A percentile compares a stretch with the other conserved stretches of the same genome.
These are phyloP conservation scores for Reticulitermes speratus DNA, from an alignment of 1,140 invertebrate genomes.

Conservation along the genomic window DNA sequence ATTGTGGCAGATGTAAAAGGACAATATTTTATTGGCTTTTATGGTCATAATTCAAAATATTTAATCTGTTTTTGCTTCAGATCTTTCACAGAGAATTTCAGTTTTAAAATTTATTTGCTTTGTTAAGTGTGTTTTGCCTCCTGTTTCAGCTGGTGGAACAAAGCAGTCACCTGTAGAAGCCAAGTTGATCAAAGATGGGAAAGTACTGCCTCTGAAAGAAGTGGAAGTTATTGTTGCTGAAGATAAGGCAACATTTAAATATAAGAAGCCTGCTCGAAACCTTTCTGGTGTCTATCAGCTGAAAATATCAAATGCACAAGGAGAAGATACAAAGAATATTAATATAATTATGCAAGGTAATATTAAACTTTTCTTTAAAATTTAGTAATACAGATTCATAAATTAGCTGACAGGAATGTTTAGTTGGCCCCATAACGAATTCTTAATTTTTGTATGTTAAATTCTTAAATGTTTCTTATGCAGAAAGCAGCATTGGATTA, in stretches of 20 bases:
- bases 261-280: conserved; percentile 83
- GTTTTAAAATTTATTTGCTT: too few relatives aligned
- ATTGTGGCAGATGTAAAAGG: too few relatives aligned
- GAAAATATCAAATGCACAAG: conserved; percentile 82
- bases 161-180: conserved; percentile 82
- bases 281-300: conserved; percentile 82
- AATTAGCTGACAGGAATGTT: too few relatives aligned
- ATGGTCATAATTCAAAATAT: too few relatives aligned
- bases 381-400: too few relatives aligned
- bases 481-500: too few relatives aligned
- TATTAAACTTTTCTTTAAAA: background rate
- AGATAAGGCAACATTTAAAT: conserved; percentile 84
- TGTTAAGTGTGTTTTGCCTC: conserved; percentile 2
- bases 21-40: too few relatives aligned
- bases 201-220: conserved; percentile 80
- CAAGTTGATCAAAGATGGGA: conserved; percentile 86
- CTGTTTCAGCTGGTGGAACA: conserved; percentile 74
- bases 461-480: too few relatives aligned
- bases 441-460: too few relatives aligned
- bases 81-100: too few relatives aligned
- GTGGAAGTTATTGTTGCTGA: conserved; percentile 86
- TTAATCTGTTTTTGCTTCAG: too few relatives aligned
- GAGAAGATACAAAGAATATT: conserved; percentile 81
- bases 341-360: conserved; percentile 81
- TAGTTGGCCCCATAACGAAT: too few relatives aligned